Evolutionary conservation across 2,888 invertebrate species (phyloP).

Genomic region (Slavum lentiscoides): DNA sequence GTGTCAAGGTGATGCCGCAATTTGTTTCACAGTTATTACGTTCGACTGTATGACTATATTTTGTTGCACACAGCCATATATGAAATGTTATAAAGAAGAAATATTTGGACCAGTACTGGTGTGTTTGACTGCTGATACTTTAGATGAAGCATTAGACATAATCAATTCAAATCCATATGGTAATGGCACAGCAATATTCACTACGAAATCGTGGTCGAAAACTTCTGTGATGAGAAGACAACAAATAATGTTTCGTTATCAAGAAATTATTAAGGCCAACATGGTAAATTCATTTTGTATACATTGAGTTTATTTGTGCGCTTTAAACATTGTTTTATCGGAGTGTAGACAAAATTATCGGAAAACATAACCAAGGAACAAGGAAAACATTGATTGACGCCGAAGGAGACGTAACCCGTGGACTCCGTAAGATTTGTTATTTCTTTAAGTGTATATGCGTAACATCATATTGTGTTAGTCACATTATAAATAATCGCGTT

Average conservation of each 20-base stretch:
- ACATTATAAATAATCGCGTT: too few species aligned
- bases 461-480: too few species aligned
- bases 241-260: constrained; percentile 81
- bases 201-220: constrained; percentile 90
- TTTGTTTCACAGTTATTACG: background rate
- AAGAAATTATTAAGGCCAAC: constrained; percentile 83
- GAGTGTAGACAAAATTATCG: constrained; percentile 73
- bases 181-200: constrained; percentile 98
- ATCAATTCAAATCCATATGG: constrained; percentile 96
- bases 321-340: background rate
- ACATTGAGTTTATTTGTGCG: background rate
- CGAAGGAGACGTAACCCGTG: constrained; percentile 96
- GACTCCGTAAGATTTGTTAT: constrained; percentile 78
- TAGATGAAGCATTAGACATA: constrained; percentile 91
- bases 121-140: constrained; percentile 81
- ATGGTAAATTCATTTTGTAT: constrained; percentile 63
- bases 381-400: constrained; percentile 95
- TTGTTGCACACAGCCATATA: constrained; percentile 65
- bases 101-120: constrained; percentile 97
- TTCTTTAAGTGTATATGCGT: constrained; percentile 18
- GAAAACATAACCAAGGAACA: constrained; percentile 92
- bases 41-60: background rate
- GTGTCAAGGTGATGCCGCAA: constrained; percentile 68
- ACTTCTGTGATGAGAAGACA: constrained; percentile 91
- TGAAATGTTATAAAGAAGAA: constrained; percentile 95